Conservation (phyloP, 1,140 invertebrate species). For the Sarcophaga peregrina region DNA sequence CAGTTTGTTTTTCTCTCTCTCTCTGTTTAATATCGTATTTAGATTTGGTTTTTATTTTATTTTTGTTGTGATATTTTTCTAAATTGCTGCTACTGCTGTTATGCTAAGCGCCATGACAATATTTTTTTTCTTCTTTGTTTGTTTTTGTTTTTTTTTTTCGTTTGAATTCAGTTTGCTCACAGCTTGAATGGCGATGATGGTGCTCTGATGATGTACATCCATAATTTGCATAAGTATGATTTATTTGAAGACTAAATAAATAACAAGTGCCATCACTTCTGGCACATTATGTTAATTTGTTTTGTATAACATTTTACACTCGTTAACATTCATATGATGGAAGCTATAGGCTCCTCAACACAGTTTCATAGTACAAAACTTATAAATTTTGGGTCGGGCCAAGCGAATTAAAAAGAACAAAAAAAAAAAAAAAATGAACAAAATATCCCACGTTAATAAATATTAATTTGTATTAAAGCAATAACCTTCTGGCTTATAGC, state of each 20-base stretch:
- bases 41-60: neutral
- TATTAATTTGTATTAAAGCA: too few species aligned
- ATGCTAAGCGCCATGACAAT: neutral
- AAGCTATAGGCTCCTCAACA: too few species aligned
- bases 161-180: neutral
- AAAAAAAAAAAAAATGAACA: too few species aligned
- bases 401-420: too few species aligned
- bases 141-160: neutral
- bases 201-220: neutral
- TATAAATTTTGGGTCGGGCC: too few species aligned
- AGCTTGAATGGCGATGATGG: neutral
- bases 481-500: too few species aligned
- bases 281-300: neutral
- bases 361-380: too few species aligned
- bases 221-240: slow-evolving; percentile 12
- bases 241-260: neutral
- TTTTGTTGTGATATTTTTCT: too few species aligned
- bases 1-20: too few species aligned
- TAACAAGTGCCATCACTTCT: neutral
- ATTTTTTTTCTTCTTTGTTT: neutral
- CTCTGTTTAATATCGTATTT: too few species aligned
- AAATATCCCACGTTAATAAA: too few species aligned
- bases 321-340: too few species aligned
- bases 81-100: neutral
- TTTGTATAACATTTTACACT: neutral